phyloP scores from a whole-genome alignment of 2,888 invertebrate genomes.

The Cartodere bifasciata region DNA sequence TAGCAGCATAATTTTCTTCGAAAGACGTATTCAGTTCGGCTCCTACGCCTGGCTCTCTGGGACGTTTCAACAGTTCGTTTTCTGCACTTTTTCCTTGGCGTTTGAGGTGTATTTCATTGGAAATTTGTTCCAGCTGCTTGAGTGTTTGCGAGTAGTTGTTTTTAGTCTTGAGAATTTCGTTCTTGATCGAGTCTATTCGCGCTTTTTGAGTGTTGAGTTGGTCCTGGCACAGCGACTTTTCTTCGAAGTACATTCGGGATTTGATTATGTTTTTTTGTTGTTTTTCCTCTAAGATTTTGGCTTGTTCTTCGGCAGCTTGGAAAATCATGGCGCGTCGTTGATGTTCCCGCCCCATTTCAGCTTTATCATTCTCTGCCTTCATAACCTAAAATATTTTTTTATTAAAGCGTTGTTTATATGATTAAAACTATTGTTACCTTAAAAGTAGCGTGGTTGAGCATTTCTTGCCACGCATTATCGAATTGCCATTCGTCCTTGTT shows the following conservation, averaged over 20 bases:
- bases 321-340: constrained; percentile 68
- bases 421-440: constrained; percentile 46
- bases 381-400: constrained; percentile 50
- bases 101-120: constrained; percentile 76
- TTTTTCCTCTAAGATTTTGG: constrained; percentile 70
- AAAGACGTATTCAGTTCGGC: constrained; percentile 40
- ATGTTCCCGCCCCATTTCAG: constrained; percentile 80
- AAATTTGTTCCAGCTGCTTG: constrained; percentile 76
- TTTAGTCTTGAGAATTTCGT: constrained; percentile 68
- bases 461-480: constrained; percentile 95
- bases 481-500: constrained; percentile 77
- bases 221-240: constrained; percentile 75
- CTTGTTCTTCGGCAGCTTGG: constrained; percentile 68
- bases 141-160: constrained; percentile 69
- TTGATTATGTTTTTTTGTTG: constrained; percentile 71
- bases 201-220: constrained; percentile 76
- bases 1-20: constrained; percentile 19
- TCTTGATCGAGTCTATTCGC: constrained; percentile 69
- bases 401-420: background rate
- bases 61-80: constrained; percentile 35
- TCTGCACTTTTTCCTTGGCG: constrained; percentile 38
- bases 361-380: constrained; percentile 85
- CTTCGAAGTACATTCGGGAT: constrained; percentile 83
- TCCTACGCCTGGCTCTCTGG: constrained; percentile 52
- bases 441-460: constrained; percentile 89